Evolutionary conservation across 2,113 vertebrate species (phyloP), one percentile per base, ranked within the genome.

Genomic region (Uria aalge): DNA sequence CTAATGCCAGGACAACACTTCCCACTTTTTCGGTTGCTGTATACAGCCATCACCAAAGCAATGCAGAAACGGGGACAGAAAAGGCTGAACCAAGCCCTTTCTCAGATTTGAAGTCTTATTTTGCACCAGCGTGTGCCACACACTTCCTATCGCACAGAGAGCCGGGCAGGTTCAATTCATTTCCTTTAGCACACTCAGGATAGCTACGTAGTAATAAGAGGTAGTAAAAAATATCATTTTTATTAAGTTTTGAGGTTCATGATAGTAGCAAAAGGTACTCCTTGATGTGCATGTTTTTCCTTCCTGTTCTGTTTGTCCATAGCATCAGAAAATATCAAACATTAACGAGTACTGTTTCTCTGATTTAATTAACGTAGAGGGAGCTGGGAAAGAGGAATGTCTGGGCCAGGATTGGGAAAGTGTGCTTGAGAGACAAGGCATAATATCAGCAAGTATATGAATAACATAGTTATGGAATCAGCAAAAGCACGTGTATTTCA

Each of bases 31-130:
- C 4, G 0, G 22, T 26, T 17, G 27, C 50, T 1, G 1, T 5
- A 12, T 57, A 38, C 38, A 47, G 20, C 47, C 9, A 63, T 34
- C 34, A n/a, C 22, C 22, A 47, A 7, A 81, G 57, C 63, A 34
- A 6, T 0, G 3, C 18, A 2, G 64, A 53, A 68, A 24, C 0
- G 9, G 53, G 15, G 64, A 63, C 43, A 55, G n/a, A 16, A 57
- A 24, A n/a, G 8, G 5, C 1, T 8, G 38, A 64, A 41, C 11
- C 36, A 38, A 59, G 2, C 29, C 32, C 71, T 21, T 50, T 3
- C 45, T 43, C 36, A n/a, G 26, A 8, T 15, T 10, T 16, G 9
- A n/a, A 12, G 34, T 8, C 66, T 30, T 62, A 20, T 11, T 45
- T 68, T 45, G 45, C 36, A 55, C 40, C 72, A 73, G 32, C 15